Evolutionary conservation across 2,113 vertebrate genomes (phyloP).

Genomic region (Thamnaconus septentrionalis): DNA sequence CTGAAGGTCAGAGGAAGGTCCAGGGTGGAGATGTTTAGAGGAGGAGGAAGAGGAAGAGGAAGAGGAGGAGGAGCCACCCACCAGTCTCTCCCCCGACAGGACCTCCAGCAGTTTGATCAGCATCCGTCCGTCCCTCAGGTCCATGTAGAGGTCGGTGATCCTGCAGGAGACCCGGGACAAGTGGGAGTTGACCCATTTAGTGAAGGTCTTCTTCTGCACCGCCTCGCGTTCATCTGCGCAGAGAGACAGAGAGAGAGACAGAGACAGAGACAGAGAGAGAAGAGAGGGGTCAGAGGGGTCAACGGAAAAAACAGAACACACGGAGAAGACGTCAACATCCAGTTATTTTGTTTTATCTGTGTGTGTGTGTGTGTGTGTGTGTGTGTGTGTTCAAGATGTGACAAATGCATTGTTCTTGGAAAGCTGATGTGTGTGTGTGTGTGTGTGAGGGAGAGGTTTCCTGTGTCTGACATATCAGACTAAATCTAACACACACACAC

Average conservation of each 20-base stretch:
- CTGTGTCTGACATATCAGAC: conserved; percentile 37
- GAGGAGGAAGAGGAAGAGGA: too few species aligned
- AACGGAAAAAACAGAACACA: background rate
- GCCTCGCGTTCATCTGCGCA: conserved; percentile 90
- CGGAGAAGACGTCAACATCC: too few species aligned
- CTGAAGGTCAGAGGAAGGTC: too few species aligned
- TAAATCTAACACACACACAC: conserved; percentile 22
- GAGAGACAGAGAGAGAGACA: background rate
- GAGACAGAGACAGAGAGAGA: background rate
- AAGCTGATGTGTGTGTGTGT: background rate
- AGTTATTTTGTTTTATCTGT: background rate
- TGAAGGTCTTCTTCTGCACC: conserved; percentile 96
- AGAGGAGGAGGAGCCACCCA: conserved; percentile 10
- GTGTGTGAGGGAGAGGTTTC: conserved; percentile 42
- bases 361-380: background rate
- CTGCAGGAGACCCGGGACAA: conserved; percentile 89
- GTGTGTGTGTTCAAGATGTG: too few species aligned
- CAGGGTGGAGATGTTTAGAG: too few species aligned
- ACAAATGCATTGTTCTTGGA: too few species aligned
- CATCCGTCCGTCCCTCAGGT: conserved; percentile 92
- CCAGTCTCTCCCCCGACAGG: conserved; percentile 90
- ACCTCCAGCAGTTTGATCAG: conserved; percentile 95
- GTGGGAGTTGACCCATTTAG: conserved; percentile 95
- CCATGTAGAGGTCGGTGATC: conserved; percentile 90
- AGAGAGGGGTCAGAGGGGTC: background rate